These are phyloP conservation scores for Drosophila tsacasi DNA, from an alignment of 1,140 invertebrate genomes.

Conservation along the genomic window DNA sequence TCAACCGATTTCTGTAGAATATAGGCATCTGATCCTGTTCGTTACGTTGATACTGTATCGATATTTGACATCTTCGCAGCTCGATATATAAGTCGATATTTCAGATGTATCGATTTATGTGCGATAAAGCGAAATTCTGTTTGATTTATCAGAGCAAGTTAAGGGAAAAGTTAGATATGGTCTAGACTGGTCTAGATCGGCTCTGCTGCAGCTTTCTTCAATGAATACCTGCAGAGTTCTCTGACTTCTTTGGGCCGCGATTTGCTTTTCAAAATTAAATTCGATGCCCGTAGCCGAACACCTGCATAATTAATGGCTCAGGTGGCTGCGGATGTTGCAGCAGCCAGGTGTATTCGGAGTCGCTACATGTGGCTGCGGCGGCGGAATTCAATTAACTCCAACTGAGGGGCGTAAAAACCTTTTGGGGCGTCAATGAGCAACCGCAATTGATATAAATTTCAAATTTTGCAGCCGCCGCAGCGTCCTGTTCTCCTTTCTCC, in stretches of 20 bases:
- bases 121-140: no score
- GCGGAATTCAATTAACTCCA: slow-evolving; percentile 54
- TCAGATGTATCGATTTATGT: no score
- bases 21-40: no score
- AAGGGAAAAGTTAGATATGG: no score
- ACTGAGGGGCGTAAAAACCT: slow-evolving; percentile 2
- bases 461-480: slow-evolving; percentile 44
- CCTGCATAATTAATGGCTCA: slow-evolving; percentile 36
- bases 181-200: no score
- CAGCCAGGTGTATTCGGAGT: not conserved
- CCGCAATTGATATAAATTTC: slow-evolving; percentile 60
- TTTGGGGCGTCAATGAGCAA: slow-evolving; percentile 42
- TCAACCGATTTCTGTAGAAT: no score
- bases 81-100: no score
- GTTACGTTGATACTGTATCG: no score
- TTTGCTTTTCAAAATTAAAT: slow-evolving; percentile 3
- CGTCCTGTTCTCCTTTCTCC: not conserved
- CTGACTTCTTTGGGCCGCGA: not conserved
- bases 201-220: not conserved
- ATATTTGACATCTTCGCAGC: no score
- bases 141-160: no score
- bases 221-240: not conserved
- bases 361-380: not conserved
- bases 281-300: slow-evolving; percentile 7
- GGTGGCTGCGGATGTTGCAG: not conserved